Conservation (phyloP, 2,888 invertebrate species). For the Lamellibrachia satsuma region DNA sequence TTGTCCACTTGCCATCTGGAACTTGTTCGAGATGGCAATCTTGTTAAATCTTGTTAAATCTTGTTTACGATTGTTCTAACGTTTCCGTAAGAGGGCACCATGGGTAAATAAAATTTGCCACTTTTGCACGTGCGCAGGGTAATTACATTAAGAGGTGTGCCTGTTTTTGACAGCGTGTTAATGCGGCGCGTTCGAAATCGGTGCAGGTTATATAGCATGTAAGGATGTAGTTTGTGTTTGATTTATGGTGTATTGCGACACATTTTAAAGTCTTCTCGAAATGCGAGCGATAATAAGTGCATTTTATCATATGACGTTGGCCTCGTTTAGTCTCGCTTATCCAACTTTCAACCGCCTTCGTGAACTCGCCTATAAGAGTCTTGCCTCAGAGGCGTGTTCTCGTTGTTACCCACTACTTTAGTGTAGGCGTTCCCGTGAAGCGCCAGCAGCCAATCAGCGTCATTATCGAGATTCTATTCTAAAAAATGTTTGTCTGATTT, state of each 20-base stretch:
- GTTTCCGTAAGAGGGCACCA: not conserved
- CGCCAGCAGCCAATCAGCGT: too few relatives aligned
- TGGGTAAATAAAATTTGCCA: not conserved
- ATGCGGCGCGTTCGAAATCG: not conserved
- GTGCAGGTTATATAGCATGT: not conserved
- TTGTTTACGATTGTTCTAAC: too few relatives aligned
- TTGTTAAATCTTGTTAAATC: too few relatives aligned
- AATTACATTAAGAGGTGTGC: not conserved
- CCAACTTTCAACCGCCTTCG: too few relatives aligned
- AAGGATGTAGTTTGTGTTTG: not conserved
- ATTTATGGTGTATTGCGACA: not conserved
- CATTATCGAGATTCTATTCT: too few relatives aligned
- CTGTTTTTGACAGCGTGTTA: not conserved
- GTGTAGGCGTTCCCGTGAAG: too few relatives aligned
- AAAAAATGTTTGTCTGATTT: too few relatives aligned
- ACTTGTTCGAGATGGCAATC: too few relatives aligned
- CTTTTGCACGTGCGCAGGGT: not conserved
- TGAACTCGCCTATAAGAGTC: too few relatives aligned
- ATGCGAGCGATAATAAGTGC: not conserved
- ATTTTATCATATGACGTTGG: not conserved
- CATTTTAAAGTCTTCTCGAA: not conserved
- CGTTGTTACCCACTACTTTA: too few relatives aligned
- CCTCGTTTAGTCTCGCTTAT: not conserved
- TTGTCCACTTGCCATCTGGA: too few relatives aligned
- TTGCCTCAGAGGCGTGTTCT: too few relatives aligned